These are phyloP conservation scores for Drosophila pruinosa DNA, from an alignment of 1,140 invertebrate species.

Conservation along the genomic window DNA sequence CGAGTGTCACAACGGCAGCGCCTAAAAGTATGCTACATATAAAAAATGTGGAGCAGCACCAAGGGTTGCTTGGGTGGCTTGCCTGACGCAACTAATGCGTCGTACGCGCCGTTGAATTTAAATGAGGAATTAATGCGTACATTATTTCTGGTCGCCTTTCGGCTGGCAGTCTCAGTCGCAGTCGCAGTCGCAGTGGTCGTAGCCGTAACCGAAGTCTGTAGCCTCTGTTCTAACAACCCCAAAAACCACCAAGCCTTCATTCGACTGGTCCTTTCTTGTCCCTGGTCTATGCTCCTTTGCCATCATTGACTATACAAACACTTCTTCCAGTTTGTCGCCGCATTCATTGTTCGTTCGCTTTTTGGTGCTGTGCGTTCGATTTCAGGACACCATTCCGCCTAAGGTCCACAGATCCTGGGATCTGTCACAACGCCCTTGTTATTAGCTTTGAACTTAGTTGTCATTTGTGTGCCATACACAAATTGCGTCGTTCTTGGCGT, in stretches of 20 bases:
- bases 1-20: constrained; percentile 47
- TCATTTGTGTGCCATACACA: constrained; percentile 67
- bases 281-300: constrained; percentile 13
- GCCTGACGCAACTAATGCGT: constrained; percentile 75
- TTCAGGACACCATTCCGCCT: constrained; percentile 22
- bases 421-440: constrained; percentile 42
- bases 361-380: constrained; percentile 64
- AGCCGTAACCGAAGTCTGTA: background rate
- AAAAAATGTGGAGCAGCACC: constrained; percentile 32
- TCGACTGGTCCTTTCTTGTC: constrained; percentile 6
- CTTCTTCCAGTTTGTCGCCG: constrained; percentile 46
- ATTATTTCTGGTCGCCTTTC: constrained; percentile 58
- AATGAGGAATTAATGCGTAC: constrained; percentile 83
- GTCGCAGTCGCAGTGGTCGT: background rate
- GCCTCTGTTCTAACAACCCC: constrained; percentile 30
- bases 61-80: constrained; percentile 11
- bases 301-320: constrained; percentile 65
- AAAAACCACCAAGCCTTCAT: background rate
- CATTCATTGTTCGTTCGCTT: constrained; percentile 59
- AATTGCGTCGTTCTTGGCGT: constrained; percentile 52
- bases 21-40: constrained; percentile 49
- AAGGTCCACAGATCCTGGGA: background rate
- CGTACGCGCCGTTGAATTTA: constrained; percentile 82
- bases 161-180: background rate
- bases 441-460: constrained; percentile 75